These are phyloP conservation scores for Pavo muticus DNA, from an alignment of 2,113 vertebrate species.

Conservation along the genomic window DNA sequence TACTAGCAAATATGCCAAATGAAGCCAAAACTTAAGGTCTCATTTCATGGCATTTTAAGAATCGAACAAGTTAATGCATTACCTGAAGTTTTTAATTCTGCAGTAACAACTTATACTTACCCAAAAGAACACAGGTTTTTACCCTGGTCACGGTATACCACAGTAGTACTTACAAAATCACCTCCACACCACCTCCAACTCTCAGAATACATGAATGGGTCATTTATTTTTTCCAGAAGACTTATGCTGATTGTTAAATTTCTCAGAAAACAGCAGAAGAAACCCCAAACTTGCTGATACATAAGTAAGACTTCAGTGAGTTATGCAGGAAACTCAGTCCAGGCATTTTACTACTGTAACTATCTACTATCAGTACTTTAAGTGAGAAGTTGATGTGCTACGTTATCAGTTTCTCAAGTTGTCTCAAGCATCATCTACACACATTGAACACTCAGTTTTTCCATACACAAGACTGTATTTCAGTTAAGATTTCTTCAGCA, in stretches of 20 bases:
- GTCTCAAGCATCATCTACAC: not conserved
- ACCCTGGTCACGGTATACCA: fast-evolving
- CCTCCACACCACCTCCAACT: fast-evolving
- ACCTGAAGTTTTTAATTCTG: not conserved
- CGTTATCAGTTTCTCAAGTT: not conserved
- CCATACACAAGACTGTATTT: fast-evolving
- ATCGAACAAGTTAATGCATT: not conserved
- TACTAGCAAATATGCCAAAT: not conserved
- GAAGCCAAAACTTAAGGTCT: not conserved
- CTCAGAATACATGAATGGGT: fast-evolving
- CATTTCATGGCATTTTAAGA: not conserved
- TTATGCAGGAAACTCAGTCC: not conserved
- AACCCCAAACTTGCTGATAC: not conserved
- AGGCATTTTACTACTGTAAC: not conserved
- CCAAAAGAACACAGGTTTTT: not conserved
- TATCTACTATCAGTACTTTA: fast-evolving
- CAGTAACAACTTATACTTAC: not conserved
- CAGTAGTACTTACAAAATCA: not conserved
- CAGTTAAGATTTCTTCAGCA: not conserved
- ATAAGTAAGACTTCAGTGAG: fast-evolving
- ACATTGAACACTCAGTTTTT: not conserved
- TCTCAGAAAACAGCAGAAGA: not conserved
- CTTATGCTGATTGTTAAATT: not conserved
- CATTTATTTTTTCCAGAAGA: not conserved
- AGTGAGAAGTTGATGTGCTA: not conserved